Percentiles rank a stretch among this genome's conserved stretches.
These are phyloP conservation scores for Gallinago stenura DNA, from an alignment of 2,797 vertebrate species.

Conservation along the genomic window DNA sequence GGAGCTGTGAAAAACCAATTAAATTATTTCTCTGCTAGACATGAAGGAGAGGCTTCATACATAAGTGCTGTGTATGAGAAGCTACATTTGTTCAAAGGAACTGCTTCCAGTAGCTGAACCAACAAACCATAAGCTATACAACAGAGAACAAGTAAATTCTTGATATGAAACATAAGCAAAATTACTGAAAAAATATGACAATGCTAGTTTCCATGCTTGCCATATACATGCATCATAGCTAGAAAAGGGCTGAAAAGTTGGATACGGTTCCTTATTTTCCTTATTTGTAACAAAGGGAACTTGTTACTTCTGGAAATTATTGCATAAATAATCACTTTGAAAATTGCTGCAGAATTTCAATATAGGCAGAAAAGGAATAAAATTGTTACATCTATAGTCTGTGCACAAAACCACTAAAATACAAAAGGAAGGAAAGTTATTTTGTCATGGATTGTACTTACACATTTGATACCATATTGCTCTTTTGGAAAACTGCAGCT, in stretches of 20 bases:
- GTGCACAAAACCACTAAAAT: neutral
- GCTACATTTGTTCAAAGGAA: neutral
- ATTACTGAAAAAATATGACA: neutral
- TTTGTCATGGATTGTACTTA: neutral
- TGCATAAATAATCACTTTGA: neutral
- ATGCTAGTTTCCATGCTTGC: neutral
- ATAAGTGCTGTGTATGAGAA: neutral
- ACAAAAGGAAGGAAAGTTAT: neutral
- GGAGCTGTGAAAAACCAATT: neutral
- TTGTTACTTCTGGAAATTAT: neutral
- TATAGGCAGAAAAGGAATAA: neutral
- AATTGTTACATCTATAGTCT: neutral
- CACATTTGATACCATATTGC: neutral
- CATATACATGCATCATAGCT: neutral
- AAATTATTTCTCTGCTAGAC: neutral
- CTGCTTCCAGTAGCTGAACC: neutral
- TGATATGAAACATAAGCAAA: neutral
- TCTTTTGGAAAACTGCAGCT: neutral
- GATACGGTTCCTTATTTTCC: neutral
- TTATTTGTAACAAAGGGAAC: neutral
- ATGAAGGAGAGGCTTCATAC: neutral
- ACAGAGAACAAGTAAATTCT: neutral
- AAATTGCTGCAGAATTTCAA: neutral
- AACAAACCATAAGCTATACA: neutral
- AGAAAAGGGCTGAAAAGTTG: neutral